Base-by-base conservation (phyloP, 1,140 invertebrate species). In the Drosophila virilis region DNA sequence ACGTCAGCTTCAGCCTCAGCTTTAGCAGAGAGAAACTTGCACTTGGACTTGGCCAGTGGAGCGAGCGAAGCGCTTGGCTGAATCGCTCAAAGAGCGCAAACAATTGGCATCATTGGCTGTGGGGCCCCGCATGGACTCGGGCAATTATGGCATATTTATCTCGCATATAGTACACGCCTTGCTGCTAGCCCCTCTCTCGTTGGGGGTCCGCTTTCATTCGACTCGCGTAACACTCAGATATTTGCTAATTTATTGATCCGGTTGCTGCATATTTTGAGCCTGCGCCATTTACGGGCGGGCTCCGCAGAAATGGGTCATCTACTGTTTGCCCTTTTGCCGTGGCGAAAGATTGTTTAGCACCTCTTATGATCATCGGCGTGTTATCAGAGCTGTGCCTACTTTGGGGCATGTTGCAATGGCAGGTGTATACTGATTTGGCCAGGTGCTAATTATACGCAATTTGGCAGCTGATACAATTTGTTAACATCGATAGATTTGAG, bases 181-280 rank as follows among this genome's bases (percentile, higher is more conserved):
- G 59, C 50, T 7, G 50, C 50, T 22, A 3, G 22, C 9, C 9
- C 37, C 5, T 38, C 37, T 4, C 9, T 9, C 9, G 7, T 1
- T 37, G 3, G 7, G 35, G 8, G 51, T 35, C 52, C 76, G 48
- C 84, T 89, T 89, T 89, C 84, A 74, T 88, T 65, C 68, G 77
- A 77, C 69, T 88, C 83, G 40, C 15, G 17, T 28, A 8, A 79
- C 74, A 71, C 83, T 74, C 70, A 57, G 75, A 65, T 48, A 48
- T 89, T 83, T 88, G 84, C 84, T 89, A 89, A 89, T 89, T 89
- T 89, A 89, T 89, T 89, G 71, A 86, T 86, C 83, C 83, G 83
- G 76, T 86, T 88, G 83, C 83, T 51, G 51, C 68, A 73, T 88
- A 88, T 76, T 76, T 79, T 64, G 74, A 67, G 76, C 59, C 78